Evolutionary conservation across 2,797 vertebrate genomes (phyloP).

Genomic region (Pygocentrus nattereri): DNA sequence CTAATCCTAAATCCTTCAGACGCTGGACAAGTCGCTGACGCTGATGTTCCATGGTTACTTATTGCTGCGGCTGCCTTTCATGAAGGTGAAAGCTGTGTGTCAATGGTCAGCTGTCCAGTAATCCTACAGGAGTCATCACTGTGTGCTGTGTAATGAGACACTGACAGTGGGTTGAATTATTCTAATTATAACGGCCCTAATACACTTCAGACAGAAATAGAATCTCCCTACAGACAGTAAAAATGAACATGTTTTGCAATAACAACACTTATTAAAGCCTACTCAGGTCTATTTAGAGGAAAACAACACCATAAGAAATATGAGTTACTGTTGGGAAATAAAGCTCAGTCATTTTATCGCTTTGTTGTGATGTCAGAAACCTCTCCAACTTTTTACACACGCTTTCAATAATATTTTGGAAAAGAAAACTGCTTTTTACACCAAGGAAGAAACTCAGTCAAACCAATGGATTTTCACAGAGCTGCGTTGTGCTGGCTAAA

Average conservation of each 20-base stretch:
- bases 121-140: conserved; percentile 28
- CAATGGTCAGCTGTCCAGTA: conserved; percentile 34
- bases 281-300: not conserved
- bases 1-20: conserved; percentile 50
- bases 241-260: not conserved
- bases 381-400: too few relatives aligned
- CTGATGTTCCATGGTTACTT: conserved; percentile 37
- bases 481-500: too few relatives aligned
- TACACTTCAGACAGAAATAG: not conserved
- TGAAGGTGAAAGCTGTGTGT: conserved; percentile 52
- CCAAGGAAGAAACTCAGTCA: too few relatives aligned
- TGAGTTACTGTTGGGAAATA: too few relatives aligned
- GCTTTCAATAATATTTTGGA: too few relatives aligned
- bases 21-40: conserved; percentile 45
- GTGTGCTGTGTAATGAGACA: not conserved
- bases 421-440: too few relatives aligned
- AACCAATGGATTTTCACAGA: too few relatives aligned
- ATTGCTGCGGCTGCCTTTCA: conserved; percentile 29
- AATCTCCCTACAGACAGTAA: not conserved
- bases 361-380: too few relatives aligned
- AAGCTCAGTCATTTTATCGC: too few relatives aligned
- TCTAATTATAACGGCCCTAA: not conserved
- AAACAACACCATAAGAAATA: not conserved
- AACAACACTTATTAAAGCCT: not conserved
- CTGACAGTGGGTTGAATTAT: not conserved